phyloP scores from a whole-genome alignment of 2,797 vertebrate genomes.

The Dryobates pubescens region DNA sequence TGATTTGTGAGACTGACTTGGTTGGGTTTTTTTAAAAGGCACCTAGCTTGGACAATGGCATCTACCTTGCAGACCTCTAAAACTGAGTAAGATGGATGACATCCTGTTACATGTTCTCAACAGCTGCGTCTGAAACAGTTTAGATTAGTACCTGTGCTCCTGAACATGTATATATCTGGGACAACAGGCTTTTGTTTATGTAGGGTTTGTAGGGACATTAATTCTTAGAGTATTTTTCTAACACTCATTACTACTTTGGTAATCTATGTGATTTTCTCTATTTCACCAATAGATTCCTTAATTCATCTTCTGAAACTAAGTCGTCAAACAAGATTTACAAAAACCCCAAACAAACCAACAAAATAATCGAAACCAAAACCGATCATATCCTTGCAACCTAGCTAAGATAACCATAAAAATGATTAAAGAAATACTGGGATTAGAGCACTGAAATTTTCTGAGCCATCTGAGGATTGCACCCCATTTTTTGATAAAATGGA shows the following conservation, averaged over 20 bases:
- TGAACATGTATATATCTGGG: background rate
- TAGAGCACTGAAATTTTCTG: background rate
- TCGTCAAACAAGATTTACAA: fast-evolving
- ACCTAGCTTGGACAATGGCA: background rate
- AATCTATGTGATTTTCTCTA: background rate
- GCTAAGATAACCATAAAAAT: background rate
- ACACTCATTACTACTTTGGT: background rate
- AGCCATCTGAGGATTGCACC: constrained; percentile 5
- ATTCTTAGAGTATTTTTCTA: background rate
- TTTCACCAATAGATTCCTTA: background rate
- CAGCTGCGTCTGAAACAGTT: background rate
- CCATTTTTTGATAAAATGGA: constrained; percentile 32
- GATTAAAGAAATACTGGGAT: background rate
- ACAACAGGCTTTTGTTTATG: background rate
- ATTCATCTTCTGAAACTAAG: background rate
- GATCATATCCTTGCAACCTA: background rate
- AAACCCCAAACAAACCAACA: no score
- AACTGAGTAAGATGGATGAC: background rate
- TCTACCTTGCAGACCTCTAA: background rate
- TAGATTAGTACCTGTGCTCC: background rate
- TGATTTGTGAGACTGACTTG: background rate
- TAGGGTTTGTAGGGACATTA: background rate
- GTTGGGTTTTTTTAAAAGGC: background rate
- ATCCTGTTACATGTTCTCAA: background rate
- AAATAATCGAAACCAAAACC: background rate